phyloP scores from a whole-genome alignment of 2,888 invertebrate genomes.

The Pristionchus arcanus region DNA sequence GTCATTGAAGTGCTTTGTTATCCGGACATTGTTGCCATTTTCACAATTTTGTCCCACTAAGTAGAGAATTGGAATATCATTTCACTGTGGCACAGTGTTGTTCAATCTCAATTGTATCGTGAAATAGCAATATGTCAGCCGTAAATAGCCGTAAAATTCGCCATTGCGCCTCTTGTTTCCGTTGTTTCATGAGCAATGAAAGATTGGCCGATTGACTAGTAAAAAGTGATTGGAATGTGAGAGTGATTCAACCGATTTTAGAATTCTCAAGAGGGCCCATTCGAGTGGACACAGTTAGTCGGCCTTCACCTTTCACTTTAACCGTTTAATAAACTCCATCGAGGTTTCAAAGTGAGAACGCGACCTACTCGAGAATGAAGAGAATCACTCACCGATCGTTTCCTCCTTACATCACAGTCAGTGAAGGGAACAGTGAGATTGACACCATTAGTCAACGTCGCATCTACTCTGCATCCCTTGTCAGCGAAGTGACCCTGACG shows the following conservation, averaged over 20 bases:
- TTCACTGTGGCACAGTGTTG: neutral
- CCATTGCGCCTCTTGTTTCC: neutral
- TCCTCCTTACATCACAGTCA: constrained; percentile 71
- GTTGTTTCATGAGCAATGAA: constrained; percentile 45
- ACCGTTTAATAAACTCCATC: constrained; percentile 48
- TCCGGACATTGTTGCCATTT: too few species aligned
- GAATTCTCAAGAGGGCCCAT: constrained; percentile 31
- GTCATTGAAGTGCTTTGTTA: constrained; percentile 49
- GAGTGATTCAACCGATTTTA: constrained; percentile 30
- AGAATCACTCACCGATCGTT: constrained; percentile 70
- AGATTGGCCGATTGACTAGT: constrained; percentile 34
- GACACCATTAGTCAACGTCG: constrained; percentile 66
- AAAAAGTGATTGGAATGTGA: constrained; percentile 41
- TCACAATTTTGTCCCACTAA: too few species aligned
- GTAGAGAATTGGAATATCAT: neutral
- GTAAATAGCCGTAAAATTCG: constrained; percentile 34
- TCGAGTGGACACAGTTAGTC: constrained; percentile 20
- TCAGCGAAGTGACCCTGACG: constrained; percentile 61
- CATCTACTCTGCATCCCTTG: constrained; percentile 68
- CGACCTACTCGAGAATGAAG: neutral
- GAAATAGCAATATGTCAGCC: neutral
- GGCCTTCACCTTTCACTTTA: constrained; percentile 25
- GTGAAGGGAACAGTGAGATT: constrained; percentile 71
- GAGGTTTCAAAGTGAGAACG: neutral
- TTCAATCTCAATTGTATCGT: neutral